Percentiles rank a stretch among this genome's conserved stretches.
These are phyloP conservation scores for Chaetura pelagica DNA, from an alignment of 2,113 vertebrate genomes.

Conservation along the genomic window DNA sequence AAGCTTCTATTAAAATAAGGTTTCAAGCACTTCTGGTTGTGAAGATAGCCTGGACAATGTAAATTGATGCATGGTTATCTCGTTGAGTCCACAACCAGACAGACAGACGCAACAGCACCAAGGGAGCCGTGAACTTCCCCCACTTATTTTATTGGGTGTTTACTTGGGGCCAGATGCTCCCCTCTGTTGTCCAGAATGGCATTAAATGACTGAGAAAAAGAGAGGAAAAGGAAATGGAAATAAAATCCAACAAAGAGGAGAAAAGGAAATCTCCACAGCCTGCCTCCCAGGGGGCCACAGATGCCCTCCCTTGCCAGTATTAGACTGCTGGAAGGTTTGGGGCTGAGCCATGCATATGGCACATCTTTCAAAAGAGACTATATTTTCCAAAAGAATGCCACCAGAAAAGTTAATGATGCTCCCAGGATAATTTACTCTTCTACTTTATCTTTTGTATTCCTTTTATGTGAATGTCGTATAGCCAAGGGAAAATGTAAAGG, in stretches of 20 bases:
- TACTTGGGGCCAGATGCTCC: slow-evolving; percentile 63
- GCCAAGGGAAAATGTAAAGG: background rate
- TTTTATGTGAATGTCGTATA: background rate
- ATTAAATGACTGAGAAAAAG: slow-evolving; percentile 43
- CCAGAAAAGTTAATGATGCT: background rate
- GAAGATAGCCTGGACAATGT: slow-evolving; percentile 67
- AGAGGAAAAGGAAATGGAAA: slow-evolving; percentile 59
- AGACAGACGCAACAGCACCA: slow-evolving; percentile 45
- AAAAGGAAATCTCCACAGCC: slow-evolving; percentile 27
- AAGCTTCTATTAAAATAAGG: slow-evolving; percentile 64
- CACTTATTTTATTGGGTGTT: slow-evolving; percentile 62
- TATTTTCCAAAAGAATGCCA: background rate
- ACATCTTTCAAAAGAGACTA: background rate
- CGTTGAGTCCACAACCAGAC: slow-evolving; percentile 46
- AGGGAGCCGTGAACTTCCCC: slow-evolving; percentile 62
- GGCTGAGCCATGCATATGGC: background rate
- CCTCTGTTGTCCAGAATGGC: background rate
- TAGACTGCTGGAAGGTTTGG: background rate
- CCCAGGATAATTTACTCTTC: background rate
- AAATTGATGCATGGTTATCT: slow-evolving; percentile 62
- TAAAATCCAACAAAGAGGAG: slow-evolving; percentile 36
- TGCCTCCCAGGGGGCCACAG: background rate
- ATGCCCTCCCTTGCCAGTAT: background rate
- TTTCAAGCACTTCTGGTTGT: slow-evolving; percentile 55
- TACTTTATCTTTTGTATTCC: background rate